Conservation (phyloP, 2,113 vertebrate species). For the Xenotilapia longispinis region DNA sequence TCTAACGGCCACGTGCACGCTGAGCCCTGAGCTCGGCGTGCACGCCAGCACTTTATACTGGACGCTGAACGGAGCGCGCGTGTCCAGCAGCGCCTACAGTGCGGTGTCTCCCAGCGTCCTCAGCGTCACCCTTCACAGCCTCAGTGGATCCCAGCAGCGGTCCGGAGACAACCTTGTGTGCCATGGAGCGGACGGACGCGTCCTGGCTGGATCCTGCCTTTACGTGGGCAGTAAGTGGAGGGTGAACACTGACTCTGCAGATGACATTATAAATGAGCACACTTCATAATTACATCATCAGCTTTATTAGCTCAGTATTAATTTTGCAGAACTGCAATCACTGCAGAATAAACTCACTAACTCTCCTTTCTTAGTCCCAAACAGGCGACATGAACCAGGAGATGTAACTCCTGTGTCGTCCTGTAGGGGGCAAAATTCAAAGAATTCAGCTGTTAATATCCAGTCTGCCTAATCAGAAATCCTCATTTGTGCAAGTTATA, state of each 20-base stretch:
- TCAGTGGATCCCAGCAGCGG: slow-evolving; percentile 88
- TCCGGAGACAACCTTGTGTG: slow-evolving; percentile 94
- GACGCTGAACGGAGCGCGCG: slow-evolving; percentile 83
- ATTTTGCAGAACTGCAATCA: neutral
- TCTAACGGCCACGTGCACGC: slow-evolving; percentile 80
- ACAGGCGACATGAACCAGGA: neutral
- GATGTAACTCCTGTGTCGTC: neutral
- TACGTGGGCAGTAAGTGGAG: slow-evolving; percentile 85
- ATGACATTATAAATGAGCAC: neutral
- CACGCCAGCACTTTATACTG: slow-evolving; percentile 79
- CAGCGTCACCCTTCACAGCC: slow-evolving; percentile 74
- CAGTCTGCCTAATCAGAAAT: neutral
- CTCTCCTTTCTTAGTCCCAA: neutral
- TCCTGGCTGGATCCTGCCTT: slow-evolving; percentile 89
- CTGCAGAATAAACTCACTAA: neutral
- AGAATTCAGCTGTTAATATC: neutral
- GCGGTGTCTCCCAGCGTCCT: slow-evolving; percentile 68
- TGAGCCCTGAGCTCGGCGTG: slow-evolving; percentile 69
- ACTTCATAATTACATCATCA: neutral
- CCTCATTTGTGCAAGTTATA: neutral
- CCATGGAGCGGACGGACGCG: slow-evolving; percentile 78
- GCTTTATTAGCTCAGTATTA: neutral
- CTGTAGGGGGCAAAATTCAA: neutral
- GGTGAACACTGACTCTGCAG: neutral
- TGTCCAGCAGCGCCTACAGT: slow-evolving; percentile 73